Evolutionary conservation across 2,113 vertebrate genomes (phyloP).

Genomic region (Eulemur rufifrons): DNA sequence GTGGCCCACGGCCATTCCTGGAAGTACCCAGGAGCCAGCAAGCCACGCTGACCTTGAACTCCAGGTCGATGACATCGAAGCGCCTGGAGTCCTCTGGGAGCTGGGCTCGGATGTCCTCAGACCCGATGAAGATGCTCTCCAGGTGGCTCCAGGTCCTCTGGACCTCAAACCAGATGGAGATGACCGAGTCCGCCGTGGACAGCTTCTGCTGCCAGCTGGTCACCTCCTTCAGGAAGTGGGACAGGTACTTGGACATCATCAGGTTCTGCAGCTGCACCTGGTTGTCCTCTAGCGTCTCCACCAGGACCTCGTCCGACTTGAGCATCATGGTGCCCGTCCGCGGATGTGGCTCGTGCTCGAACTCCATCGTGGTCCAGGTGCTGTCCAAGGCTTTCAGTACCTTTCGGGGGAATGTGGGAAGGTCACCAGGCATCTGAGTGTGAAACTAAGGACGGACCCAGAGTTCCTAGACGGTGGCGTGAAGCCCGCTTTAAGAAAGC

Average conservation of each 20-base stretch:
- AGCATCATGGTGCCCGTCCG: slow-evolving; percentile 82
- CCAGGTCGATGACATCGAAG: slow-evolving; percentile 81
- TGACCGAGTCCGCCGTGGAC: slow-evolving; percentile 79
- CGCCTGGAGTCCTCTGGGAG: slow-evolving; percentile 78
- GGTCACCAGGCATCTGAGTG: accelerated
- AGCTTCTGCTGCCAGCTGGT: slow-evolving; percentile 85
- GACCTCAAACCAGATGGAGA: slow-evolving; percentile 87
- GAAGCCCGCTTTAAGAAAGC: background rate
- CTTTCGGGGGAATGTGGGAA: background rate
- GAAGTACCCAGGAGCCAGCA: accelerated
- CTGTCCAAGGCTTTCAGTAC: slow-evolving; percentile 81
- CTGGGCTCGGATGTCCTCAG: slow-evolving; percentile 84
- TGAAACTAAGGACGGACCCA: accelerated
- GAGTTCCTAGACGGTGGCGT: accelerated
- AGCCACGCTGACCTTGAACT: slow-evolving; percentile 81
- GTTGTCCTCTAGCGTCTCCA: slow-evolving; percentile 86
- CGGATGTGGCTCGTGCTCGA: slow-evolving; percentile 78
- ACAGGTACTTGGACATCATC: slow-evolving; percentile 85
- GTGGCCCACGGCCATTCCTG: accelerated
- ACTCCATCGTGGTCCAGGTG: slow-evolving; percentile 82
- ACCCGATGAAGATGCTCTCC: slow-evolving; percentile 87
- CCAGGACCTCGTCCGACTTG: slow-evolving; percentile 79
- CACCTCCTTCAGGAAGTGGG: slow-evolving; percentile 85
- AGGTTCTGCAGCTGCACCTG: slow-evolving; percentile 88
- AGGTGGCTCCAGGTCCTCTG: slow-evolving; percentile 87